Base-by-base conservation (phyloP, 1,140 invertebrate genomes). In the Acromyrmex echinatior region DNA sequence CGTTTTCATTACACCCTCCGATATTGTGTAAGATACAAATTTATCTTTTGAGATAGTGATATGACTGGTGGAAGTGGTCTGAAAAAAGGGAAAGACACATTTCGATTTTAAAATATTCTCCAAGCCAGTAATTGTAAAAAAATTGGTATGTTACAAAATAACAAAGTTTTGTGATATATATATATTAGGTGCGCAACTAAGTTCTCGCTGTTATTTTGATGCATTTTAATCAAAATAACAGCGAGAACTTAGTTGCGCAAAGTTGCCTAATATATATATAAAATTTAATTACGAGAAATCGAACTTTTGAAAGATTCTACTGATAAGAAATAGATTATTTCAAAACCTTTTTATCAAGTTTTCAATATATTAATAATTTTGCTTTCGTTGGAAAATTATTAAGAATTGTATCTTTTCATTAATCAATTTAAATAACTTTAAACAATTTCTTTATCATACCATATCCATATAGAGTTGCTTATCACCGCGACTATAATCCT, bases 11-110 rank as follows among this genome's bases (percentile, higher is more conserved):
- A 65, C 3, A 4, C 88, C 89, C 0, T 82, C 63, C 0, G 76
- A 45, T 62, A 89, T 74, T 0, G 86, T 89, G 18, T 73, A 87
- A 10, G 89, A 87, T 10, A 58, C 10, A 3, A 90, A 76, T 35
- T 51, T 49, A 0, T 39, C n/a, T 18, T 70, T 62, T 0, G 56
- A 65, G 3, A 90, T 77, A 1, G 25, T 39, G 3, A 90, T 81
- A 3, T 60, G 63, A 7, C 79, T 90, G 1, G 3, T 39, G 0
- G 88, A 90, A 2, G 70, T 71, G 3, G 31, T 86, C 89, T 90
- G 16, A 21, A 49, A 39, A 35, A 80, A 49, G 9, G 1, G 49
- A 10, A 0, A 58, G 21, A 35, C 0, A 51, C 21, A 74, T 51
- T 31, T 51, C 7, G 76, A 10, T n/a, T 9, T 21, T 28, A 12